These are phyloP conservation scores for Lathronympha strigana DNA, from an alignment of 2,888 invertebrate species.

Conservation along the genomic window DNA sequence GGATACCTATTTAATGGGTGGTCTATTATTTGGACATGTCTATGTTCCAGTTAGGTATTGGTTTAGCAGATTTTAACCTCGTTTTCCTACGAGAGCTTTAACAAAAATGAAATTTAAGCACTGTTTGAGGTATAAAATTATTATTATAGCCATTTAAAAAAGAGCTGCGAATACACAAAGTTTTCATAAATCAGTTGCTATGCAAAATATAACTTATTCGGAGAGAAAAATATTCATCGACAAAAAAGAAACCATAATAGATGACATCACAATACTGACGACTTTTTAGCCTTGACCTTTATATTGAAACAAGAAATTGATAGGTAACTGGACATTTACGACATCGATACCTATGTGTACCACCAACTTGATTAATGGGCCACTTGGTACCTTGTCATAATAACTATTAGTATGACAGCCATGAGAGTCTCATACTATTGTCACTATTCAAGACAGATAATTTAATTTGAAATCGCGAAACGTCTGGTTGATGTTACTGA, in stretches of 20 bases:
- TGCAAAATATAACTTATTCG: background rate
- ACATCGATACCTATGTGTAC: background rate
- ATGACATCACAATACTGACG: conserved; percentile 10
- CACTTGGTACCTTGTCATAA: too few species aligned
- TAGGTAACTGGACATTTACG: background rate
- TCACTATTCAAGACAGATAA: too few species aligned
- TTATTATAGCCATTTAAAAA: background rate
- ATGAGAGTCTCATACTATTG: too few species aligned
- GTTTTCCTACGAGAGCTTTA: conserved; percentile 6
- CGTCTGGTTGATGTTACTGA: too few species aligned
- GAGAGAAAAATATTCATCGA: background rate
- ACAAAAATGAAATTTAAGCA: background rate
- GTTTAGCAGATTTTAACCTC: conserved; percentile 19
- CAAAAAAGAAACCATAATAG: conserved; percentile 1
- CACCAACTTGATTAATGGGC: background rate
- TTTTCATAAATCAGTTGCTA: background rate
- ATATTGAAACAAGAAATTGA: background rate
- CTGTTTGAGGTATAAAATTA: background rate
- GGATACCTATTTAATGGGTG: too few species aligned
- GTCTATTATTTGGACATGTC: background rate
- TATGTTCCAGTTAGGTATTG: background rate
- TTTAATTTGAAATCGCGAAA: too few species aligned
- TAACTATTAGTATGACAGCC: too few species aligned
- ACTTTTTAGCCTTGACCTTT: conserved; percentile 13
- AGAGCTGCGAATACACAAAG: background rate